Evolutionary conservation across 1,140 invertebrate genomes (phyloP), one percentile per base, ranked within the genome.

Genomic region (Drosophila guanche): DNA sequence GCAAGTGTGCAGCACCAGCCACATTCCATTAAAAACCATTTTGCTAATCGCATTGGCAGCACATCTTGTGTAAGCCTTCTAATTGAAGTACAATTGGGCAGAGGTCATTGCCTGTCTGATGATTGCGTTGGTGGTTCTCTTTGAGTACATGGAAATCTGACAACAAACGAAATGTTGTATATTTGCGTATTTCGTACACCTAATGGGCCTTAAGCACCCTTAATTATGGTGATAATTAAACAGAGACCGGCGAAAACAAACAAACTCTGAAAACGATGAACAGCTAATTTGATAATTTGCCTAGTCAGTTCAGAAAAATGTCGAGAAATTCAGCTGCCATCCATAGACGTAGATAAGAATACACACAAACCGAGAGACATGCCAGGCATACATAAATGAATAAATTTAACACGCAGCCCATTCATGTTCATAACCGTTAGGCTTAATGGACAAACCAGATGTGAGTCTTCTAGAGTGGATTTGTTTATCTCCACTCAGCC

Each of bases 231-330:
- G 51, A 60, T 78, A 70, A 70, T 59, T 70, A 70, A 59, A 29
- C 16, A 29, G 12, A 70, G 50, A 20, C 50, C 23, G 42, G 42
- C 47, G 50, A 48, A 52, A 66, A 66, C 53, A 73, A 73, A 63
- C 59, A 73, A 41, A 55, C 41, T 33, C 45, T 40, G 41, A 58
- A 66, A 47, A 61, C 55, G 57, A 58, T 71, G 66, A 58, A 23
- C 48, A 47, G 23, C 53, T 73, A 73, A 86, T 80, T 75, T 73
- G 80, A 85, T 85, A 77, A 77, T 85, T 85, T 68, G 72, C 61
- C 71, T 75, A 79, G 76, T 65, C 74, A 63, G 80, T 22, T 60
- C 48, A 68, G 47, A 55, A 67, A 67, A 67, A 40, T 48, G 56
- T 68, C 62, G 62, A 74, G 29, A 75, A 84, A 47, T 29, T 43